Evolutionary conservation across 2,888 invertebrate genomes (phyloP).

Genomic region (Chloroclysta siterata): DNA sequence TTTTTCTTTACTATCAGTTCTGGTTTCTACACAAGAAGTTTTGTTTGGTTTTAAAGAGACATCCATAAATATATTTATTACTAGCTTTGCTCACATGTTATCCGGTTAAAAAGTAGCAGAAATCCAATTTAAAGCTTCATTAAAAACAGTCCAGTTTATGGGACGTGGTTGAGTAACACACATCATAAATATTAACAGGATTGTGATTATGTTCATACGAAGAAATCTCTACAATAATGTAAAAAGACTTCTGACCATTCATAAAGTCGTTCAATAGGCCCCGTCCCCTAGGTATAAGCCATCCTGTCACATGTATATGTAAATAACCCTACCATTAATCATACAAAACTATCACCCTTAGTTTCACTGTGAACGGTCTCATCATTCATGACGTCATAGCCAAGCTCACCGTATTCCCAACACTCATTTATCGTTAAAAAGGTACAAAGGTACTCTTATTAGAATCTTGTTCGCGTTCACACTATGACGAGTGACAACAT

Average conservation of each 20-base stretch:
- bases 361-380: slow-evolving; percentile 39
- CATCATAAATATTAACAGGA: too few relatives aligned
- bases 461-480: slow-evolving; percentile 25
- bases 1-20: too few relatives aligned
- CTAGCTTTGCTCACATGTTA: too few relatives aligned
- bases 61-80: too few relatives aligned
- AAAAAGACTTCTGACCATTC: not conserved
- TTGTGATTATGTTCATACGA: not conserved
- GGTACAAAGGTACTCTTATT: slow-evolving; percentile 46
- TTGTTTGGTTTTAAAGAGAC: too few relatives aligned
- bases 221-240: not conserved
- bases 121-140: too few relatives aligned
- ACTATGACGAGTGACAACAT: slow-evolving; percentile 1
- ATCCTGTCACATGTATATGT: slow-evolving; percentile 40
- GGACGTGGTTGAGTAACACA: too few relatives aligned
- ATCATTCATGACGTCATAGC: slow-evolving; percentile 59
- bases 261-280: not conserved
- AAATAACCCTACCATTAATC: slow-evolving; percentile 34
- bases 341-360: slow-evolving; percentile 28
- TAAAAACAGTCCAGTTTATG: too few relatives aligned
- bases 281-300: slow-evolving; percentile 7
- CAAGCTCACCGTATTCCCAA: slow-evolving; percentile 50
- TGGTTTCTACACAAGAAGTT: too few relatives aligned
- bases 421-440: slow-evolving; percentile 61
- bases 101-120: too few relatives aligned